These are phyloP conservation scores for Mus spicilegus DNA, from an alignment of 2,113 vertebrate species.

Conservation along the genomic window DNA sequence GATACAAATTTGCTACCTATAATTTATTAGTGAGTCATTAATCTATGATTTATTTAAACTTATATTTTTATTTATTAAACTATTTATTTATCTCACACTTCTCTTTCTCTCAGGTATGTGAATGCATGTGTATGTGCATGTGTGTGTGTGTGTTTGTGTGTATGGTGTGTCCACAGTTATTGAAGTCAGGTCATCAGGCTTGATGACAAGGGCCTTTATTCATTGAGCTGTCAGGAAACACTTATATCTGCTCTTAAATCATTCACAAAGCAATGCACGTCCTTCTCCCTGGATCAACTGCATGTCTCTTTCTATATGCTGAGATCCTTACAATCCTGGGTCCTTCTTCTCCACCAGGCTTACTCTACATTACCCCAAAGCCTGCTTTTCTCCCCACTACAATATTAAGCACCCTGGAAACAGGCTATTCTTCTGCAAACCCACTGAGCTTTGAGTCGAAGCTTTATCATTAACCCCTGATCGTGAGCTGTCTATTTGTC, in stretches of 20 bases:
- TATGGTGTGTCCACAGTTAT: neutral
- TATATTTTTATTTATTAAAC: neutral
- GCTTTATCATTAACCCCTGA: conserved; percentile 25
- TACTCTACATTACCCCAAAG: neutral
- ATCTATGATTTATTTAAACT: neutral
- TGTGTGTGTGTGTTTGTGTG: neutral
- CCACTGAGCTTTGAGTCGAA: neutral
- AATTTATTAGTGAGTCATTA: neutral
- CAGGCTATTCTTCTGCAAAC: neutral
- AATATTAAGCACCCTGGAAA: neutral
- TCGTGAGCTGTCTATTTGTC: neutral
- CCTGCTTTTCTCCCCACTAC: neutral
- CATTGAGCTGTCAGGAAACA: neutral
- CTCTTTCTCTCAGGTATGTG: neutral
- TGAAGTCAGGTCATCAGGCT: neutral
- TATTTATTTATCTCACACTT: neutral
- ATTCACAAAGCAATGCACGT: neutral
- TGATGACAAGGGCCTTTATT: neutral
- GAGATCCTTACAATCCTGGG: fast-evolving
- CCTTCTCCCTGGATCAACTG: neutral
- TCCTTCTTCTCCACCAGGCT: neutral
- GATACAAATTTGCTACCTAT: neutral
- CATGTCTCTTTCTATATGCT: neutral
- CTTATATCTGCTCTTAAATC: neutral
- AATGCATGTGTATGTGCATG: neutral